A percentile compares a stretch with the other conserved stretches of the same genome.
Conservation (phyloP, 2,888 invertebrate species). For the Leucozona laternaria region DNA sequence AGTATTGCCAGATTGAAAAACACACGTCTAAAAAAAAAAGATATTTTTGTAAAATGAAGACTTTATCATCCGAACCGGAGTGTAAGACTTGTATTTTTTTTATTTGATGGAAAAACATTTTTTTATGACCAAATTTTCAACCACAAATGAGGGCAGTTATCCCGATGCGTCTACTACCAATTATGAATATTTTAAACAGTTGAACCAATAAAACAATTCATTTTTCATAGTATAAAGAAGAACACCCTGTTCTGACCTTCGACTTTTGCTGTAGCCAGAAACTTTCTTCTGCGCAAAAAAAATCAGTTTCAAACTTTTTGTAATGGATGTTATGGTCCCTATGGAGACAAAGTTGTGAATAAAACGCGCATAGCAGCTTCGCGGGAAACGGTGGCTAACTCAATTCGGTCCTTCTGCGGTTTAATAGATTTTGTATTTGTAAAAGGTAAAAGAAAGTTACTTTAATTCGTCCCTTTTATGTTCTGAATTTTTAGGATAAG, state of each 20-base stretch:
- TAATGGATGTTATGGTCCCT: not conserved
- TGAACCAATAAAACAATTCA: too few relatives aligned
- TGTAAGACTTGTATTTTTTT: too few relatives aligned
- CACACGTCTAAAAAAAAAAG: too few relatives aligned
- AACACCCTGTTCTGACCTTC: not conserved
- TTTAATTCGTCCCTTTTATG: slow-evolving; percentile 55
- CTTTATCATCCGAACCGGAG: too few relatives aligned
- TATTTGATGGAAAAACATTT: too few relatives aligned
- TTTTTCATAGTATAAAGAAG: too few relatives aligned
- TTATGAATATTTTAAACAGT: too few relatives aligned
- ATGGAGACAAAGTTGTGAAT: slow-evolving; percentile 2
- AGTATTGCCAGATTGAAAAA: too few relatives aligned
- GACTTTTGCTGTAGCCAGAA: not conserved
- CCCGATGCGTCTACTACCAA: too few relatives aligned
- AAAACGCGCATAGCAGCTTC: not conserved
- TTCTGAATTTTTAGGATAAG: slow-evolving; percentile 46
- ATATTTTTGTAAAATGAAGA: too few relatives aligned
- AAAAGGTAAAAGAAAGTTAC: slow-evolving; percentile 40
- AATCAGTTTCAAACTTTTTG: slow-evolving; percentile 2
- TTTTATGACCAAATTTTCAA: too few relatives aligned
- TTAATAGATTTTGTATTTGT: slow-evolving; percentile 24
- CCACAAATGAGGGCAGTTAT: too few relatives aligned
- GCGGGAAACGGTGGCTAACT: not conserved
- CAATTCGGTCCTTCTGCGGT: slow-evolving; percentile 20
- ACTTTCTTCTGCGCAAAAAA: not conserved